Conservation (phyloP, 1,140 invertebrate genomes). For the Mylabris phalerata region DNA sequence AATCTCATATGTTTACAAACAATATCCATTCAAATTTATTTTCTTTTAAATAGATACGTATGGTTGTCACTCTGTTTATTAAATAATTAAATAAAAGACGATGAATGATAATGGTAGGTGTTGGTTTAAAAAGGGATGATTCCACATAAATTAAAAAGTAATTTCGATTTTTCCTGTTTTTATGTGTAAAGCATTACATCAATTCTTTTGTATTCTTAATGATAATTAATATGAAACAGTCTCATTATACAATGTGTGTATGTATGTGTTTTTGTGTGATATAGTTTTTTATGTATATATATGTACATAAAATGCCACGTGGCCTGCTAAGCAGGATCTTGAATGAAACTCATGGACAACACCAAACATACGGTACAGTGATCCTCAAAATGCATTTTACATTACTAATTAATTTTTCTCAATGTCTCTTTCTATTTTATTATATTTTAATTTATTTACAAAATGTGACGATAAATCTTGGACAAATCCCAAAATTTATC, state of each 20-base stretch:
- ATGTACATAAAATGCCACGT: slow-evolving; percentile 31
- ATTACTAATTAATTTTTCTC: too few relatives aligned
- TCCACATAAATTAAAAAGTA: background rate
- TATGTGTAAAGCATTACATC: slow-evolving; percentile 14
- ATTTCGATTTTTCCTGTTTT: too few relatives aligned
- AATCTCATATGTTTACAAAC: slow-evolving; percentile 24
- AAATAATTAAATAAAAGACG: too few relatives aligned
- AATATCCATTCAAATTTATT: slow-evolving; percentile 17
- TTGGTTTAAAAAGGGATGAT: background rate
- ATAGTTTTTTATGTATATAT: slow-evolving; percentile 28
- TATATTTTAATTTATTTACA: slow-evolving; percentile 30
- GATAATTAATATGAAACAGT: slow-evolving; percentile 28
- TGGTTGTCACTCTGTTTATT: slow-evolving; percentile 9
- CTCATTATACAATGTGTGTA: slow-evolving; percentile 31
- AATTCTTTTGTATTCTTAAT: background rate
- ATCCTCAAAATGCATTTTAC: slow-evolving; percentile 17
- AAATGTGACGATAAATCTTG: slow-evolving; percentile 38
- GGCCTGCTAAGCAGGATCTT: slow-evolving; percentile 23
- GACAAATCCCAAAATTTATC: slow-evolving; percentile 31
- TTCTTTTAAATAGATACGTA: slow-evolving; percentile 19
- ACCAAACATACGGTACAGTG: slow-evolving; percentile 36
- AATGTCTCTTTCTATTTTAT: too few relatives aligned
- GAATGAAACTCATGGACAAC: slow-evolving; percentile 33
- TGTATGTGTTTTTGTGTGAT: too few relatives aligned
- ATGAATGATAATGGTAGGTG: background rate